phyloP scores from a whole-genome alignment of 2,113 vertebrate species.

The Tursiops truncatus region DNA sequence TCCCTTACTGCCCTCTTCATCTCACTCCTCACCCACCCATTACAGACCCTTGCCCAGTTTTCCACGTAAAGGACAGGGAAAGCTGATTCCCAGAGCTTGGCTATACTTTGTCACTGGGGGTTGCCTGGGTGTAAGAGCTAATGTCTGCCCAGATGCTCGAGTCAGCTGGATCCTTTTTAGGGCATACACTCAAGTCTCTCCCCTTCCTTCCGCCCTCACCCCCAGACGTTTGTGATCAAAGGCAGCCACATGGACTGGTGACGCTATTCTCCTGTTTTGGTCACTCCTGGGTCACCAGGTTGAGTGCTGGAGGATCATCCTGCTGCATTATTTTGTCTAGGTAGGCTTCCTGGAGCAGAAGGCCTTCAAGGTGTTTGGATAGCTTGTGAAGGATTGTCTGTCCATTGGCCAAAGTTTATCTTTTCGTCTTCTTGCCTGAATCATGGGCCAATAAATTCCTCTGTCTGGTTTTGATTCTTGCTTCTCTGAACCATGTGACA shows the following conservation, averaged over 20 bases:
- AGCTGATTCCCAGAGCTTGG: neutral
- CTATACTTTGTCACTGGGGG: neutral
- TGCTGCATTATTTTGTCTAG: neutral
- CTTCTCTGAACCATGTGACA: neutral
- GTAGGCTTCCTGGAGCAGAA: neutral
- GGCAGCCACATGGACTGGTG: neutral
- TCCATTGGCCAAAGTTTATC: neutral
- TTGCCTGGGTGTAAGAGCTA: neutral
- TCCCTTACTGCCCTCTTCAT: neutral
- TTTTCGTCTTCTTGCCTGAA: neutral
- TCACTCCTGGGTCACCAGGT: neutral
- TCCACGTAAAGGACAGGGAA: neutral
- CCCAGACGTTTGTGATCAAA: neutral
- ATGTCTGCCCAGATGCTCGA: neutral
- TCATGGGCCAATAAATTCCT: neutral
- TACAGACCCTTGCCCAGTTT: neutral
- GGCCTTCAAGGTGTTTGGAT: neutral
- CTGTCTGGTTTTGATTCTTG: neutral
- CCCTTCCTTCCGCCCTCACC: neutral
- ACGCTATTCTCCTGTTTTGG: neutral
- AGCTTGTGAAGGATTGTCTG: neutral
- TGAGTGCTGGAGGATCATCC: neutral
- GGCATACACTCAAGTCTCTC: neutral
- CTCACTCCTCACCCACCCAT: neutral
- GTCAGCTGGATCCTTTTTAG: neutral